Conservation (phyloP, 2,113 vertebrate genomes). For the Syrrhaptes paradoxus region DNA sequence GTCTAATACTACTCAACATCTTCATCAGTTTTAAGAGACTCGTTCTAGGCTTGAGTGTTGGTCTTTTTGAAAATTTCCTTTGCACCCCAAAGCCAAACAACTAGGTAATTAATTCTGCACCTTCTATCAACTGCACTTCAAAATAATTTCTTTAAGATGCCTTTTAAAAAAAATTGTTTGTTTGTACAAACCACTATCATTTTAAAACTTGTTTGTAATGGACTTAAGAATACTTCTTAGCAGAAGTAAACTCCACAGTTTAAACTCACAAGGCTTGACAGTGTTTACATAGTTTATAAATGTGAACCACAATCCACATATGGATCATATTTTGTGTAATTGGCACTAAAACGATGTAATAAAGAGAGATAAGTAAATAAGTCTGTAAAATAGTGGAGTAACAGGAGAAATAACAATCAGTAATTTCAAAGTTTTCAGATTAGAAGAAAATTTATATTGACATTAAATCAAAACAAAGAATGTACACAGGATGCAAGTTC, state of each 20-base stretch:
- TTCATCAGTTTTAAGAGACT: not conserved
- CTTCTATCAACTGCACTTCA: not conserved
- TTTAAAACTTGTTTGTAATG: slow-evolving; percentile 39
- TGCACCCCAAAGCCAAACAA: not conserved
- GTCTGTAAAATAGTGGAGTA: slow-evolving; percentile 20
- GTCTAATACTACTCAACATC: not conserved
- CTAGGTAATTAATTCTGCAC: not conserved
- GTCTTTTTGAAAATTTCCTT: not conserved
- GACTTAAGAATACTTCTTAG: slow-evolving; percentile 11
- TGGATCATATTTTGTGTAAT: slow-evolving; percentile 55
- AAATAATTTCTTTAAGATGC: not conserved
- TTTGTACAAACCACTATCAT: not conserved
- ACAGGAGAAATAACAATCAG: slow-evolving; percentile 49
- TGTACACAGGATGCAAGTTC: not conserved
- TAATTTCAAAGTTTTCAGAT: slow-evolving; percentile 51
- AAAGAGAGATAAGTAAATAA: slow-evolving; percentile 51
- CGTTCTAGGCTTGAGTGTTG: not conserved
- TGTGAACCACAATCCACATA: slow-evolving; percentile 45
- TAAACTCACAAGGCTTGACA: slow-evolving; percentile 51
- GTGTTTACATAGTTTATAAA: slow-evolving; percentile 65
- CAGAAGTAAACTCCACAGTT: slow-evolving; percentile 47
- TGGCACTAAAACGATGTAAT: slow-evolving; percentile 44
- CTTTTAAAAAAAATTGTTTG: not conserved
- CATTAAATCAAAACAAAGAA: slow-evolving; percentile 21
- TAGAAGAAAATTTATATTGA: slow-evolving; percentile 32